phyloP scores from a whole-genome alignment of 2,888 invertebrate species.

The Ptilodon capucinus region DNA sequence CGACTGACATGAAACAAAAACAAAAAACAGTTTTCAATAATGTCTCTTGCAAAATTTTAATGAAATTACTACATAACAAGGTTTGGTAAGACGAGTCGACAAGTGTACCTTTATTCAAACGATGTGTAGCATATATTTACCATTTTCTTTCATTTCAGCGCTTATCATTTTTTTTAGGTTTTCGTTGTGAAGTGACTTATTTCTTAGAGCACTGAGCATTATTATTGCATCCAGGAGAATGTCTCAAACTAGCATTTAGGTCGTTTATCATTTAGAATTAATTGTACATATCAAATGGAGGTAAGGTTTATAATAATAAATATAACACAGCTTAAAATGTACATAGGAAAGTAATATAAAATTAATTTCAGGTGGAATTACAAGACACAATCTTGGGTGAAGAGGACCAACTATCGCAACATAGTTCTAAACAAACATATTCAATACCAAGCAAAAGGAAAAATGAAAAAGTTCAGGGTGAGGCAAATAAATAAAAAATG shows the following conservation, averaged over 20 bases:
- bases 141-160: constrained; percentile 37
- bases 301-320: constrained; percentile 34
- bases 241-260: constrained; percentile 44
- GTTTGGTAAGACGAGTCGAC: constrained; percentile 49
- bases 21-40: constrained; percentile 75
- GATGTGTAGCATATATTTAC: constrained; percentile 8
- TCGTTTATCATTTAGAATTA: constrained; percentile 25
- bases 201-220: constrained; percentile 38
- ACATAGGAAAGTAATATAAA: too few relatives aligned
- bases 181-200: constrained; percentile 48
- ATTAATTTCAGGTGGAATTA: constrained; percentile 50
- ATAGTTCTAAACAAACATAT: constrained; percentile 48
- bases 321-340: too few relatives aligned
- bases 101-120: background rate
- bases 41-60: constrained; percentile 73
- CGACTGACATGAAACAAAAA: constrained; percentile 68
- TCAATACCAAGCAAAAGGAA: constrained; percentile 52
- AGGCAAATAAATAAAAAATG: too few relatives aligned
- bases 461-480: constrained; percentile 55
- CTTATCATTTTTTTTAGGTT: constrained; percentile 51
- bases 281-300: constrained; percentile 59
- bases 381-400: constrained; percentile 57
- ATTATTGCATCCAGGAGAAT: constrained; percentile 49
- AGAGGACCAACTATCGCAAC: constrained; percentile 54
- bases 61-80: constrained; percentile 61